Conservation (phyloP, 1,140 invertebrate species). For the Eurosta solidaginis region DNA sequence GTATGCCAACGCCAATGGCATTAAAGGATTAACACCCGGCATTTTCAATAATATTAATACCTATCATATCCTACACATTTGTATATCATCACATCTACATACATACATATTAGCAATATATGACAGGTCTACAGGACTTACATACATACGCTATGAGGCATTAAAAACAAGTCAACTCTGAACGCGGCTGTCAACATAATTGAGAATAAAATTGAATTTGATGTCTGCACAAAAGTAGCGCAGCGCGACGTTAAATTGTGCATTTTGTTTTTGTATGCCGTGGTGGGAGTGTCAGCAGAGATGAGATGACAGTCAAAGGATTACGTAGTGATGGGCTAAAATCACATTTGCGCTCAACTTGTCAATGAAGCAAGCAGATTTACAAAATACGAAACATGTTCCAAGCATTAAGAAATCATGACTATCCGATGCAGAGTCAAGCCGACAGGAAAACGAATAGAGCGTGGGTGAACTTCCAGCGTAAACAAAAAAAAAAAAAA, state of each 20-base stretch:
- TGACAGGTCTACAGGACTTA: neutral
- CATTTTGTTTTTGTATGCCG: constrained; percentile 10
- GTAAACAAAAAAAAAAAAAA: neutral
- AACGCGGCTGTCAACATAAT: constrained; percentile 22
- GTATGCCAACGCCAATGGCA: constrained; percentile 15
- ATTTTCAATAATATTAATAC: constrained; percentile 7
- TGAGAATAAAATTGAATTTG: constrained; percentile 25
- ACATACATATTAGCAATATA: no score
- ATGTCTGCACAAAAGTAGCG: neutral
- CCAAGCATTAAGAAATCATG: constrained; percentile 15
- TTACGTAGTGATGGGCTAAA: neutral
- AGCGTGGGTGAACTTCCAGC: neutral
- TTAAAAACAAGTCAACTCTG: neutral
- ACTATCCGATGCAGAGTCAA: neutral
- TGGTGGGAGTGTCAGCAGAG: neutral
- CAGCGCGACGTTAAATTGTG: constrained; percentile 3
- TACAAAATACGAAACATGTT: constrained; percentile 17
- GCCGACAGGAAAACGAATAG: no score
- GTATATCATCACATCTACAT: neutral
- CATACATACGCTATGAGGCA: neutral
- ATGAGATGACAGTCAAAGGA: neutral
- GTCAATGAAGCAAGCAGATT: neutral
- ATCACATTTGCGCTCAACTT: neutral
- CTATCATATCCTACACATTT: constrained; percentile 1
- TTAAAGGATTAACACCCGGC: constrained; percentile 26